Evolutionary conservation across 2,113 vertebrate genomes (phyloP), one percentile per base, ranked within the genome.

Genomic region (Rhinolophus sinicus): DNA sequence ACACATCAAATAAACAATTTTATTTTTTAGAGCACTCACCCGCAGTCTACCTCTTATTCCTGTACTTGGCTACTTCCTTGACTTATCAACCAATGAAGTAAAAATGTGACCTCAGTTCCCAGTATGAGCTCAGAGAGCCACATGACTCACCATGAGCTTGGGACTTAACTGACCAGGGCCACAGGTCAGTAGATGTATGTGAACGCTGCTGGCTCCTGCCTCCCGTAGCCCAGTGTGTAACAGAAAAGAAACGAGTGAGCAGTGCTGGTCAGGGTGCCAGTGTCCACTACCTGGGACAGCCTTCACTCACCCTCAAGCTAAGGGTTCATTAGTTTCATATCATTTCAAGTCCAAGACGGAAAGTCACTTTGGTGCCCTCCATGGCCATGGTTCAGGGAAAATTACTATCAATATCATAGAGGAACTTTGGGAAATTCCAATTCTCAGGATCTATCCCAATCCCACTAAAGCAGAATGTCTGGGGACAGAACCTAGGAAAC

Each of bases 241-340:
- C 28, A 47, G 40, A 30, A 62, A 58, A 35, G 47, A n/a, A 40
- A 78, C 33, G 5, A 35, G 0, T 28, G 8, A 18, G 6, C 54
- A 3, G 0, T 52, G 30, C 1, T 62, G 5, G 28, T 33, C 58
- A 60, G 5, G 33, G 33, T 30, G 28, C 22, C 56, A 8, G 0
- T 12, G 14, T 3, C 3, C 16, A 47, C 26, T 35, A 26, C 22
- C 8, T 64, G 38, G n/a, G 75, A 40, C 1, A 56, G 26, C 8
- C 40, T 92, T 62, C 19, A 1, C 21, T 12, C 50, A 2, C 21
- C 11, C 16, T 19, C 19, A 12, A 21, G 8, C 40, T 54, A 26
- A 69, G 22, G 44, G 28, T 69, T 60, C n/a, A 18, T 2, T 92
- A 5, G 47, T 40, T 26, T 60, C 3, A 1, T 22, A 76, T 12